Base-by-base conservation (phyloP, 2,113 vertebrate species). In the Halcyon senegalensis region DNA sequence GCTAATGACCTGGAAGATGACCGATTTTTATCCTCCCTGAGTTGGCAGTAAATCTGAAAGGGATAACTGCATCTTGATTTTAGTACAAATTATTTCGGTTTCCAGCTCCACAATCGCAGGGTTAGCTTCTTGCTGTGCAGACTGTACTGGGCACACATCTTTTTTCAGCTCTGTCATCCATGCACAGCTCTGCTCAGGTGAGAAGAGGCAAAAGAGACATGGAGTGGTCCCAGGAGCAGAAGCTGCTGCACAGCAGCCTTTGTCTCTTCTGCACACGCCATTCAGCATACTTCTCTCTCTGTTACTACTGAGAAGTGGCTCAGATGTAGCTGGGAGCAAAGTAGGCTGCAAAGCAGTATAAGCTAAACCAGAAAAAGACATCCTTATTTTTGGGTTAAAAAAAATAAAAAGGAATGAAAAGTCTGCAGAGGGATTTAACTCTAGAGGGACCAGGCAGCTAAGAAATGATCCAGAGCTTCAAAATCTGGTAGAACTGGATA, bases 181-280 rank as follows among this genome's bases (percentile, higher is more conserved):
- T 13, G 33, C 35, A 48, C 19, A 48, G 56, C 35, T 92, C 87
- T 1, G 8, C 37, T 91, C 48, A 44, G 84, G 66, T 91, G 87
- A 73, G 70, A 77, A 58, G 46, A n/a, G 41, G 21, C 51, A 48
- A 28, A 74, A 55, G 81, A 84, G 53, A 15, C 2, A 1, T 8
- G 30, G 73, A 87, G 53, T 1, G 19, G 69, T 89, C 94, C 89
- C 91, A 89, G 91, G 59, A 93, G 85, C 90, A 94, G 90, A 85
- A 86, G 90, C 78, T 91, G 69, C 80, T 87, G 53, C 74, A 28
- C 46, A 70, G 75, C 56, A 86, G 30, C 60, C 43, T 87, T 59
- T 67, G 30, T 28, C 55, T 83, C 64, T 75, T 59, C 79, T 88
- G 73, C 43, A 92, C 64, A n/a, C 0, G 1, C 60, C 23, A 3